Percentiles rank a stretch among this genome's conserved stretches.
These are phyloP conservation scores for Strongylocentrotus purpuratus DNA, from an alignment of 35 echinoderm and acorn worm species.

Conservation along the genomic window DNA sequence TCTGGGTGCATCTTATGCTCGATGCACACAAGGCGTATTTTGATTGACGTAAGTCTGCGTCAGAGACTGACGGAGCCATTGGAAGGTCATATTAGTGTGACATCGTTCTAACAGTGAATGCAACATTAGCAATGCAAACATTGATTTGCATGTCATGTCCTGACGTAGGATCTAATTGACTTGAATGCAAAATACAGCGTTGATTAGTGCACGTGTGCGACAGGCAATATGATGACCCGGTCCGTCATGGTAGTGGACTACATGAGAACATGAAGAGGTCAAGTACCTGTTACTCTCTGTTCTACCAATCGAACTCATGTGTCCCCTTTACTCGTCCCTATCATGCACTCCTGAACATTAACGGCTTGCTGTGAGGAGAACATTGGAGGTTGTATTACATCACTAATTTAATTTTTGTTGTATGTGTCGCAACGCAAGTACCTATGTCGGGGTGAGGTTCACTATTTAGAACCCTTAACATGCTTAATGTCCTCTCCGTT, in stretches of 20 bases:
- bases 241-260: neutral
- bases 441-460: neutral
- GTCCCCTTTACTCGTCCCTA: neutral
- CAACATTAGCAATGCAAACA: too few relatives aligned
- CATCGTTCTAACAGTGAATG: too few relatives aligned
- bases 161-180: too few relatives aligned
- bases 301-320: neutral
- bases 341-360: conserved; percentile 2
- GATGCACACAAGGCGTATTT: too few relatives aligned
- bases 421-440: neutral
- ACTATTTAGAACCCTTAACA: neutral
- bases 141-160: too few relatives aligned
- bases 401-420: conserved; percentile 9
- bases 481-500: neutral
- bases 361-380: neutral
- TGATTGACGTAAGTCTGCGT: too few relatives aligned
- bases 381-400: neutral
- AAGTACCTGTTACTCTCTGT: neutral
- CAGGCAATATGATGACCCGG: too few relatives aligned
- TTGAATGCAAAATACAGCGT: too few relatives aligned
- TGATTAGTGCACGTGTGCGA: too few relatives aligned
- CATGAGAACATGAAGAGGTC: neutral
- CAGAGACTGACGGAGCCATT: too few relatives aligned
- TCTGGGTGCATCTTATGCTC: too few relatives aligned
- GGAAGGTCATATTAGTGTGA: too few relatives aligned